phyloP scores from a whole-genome alignment of 2,113 vertebrate species.

The Okapia johnstoni region DNA sequence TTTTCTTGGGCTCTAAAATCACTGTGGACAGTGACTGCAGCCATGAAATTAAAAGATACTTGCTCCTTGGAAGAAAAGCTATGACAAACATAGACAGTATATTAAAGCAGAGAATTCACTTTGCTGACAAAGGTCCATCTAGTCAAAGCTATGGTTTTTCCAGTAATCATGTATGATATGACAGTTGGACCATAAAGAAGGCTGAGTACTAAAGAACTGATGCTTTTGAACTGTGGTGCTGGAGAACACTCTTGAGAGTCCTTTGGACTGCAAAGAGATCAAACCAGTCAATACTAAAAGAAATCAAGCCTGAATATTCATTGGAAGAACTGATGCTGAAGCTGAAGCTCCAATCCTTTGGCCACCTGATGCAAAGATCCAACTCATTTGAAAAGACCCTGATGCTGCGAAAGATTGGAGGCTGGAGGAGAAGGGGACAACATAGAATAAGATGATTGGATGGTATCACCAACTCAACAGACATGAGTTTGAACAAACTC shows the following conservation, averaged over 20 bases:
- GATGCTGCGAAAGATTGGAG: background rate
- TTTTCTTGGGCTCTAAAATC: background rate
- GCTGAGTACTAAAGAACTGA: background rate
- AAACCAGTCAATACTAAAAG: background rate
- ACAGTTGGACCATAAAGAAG: background rate
- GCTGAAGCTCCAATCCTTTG: background rate
- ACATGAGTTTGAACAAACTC: background rate
- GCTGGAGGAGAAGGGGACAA: background rate
- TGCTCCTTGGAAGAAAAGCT: background rate
- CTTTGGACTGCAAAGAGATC: background rate
- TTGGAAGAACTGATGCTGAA: background rate
- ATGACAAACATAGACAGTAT: background rate
- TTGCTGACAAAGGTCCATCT: background rate
- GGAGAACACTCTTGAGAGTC: background rate
- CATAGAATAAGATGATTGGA: background rate
- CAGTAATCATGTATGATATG: background rate
- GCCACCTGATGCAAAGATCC: background rate
- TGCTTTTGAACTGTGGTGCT: background rate
- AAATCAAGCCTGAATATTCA: background rate
- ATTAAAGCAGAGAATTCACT: background rate
- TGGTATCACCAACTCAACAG: background rate
- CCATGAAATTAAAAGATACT: background rate
- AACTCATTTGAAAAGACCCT: background rate
- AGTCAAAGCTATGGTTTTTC: background rate
- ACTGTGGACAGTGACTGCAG: background rate